phyloP scores from a whole-genome alignment of 2,888 invertebrate species.

The Hydriomena furcata region DNA sequence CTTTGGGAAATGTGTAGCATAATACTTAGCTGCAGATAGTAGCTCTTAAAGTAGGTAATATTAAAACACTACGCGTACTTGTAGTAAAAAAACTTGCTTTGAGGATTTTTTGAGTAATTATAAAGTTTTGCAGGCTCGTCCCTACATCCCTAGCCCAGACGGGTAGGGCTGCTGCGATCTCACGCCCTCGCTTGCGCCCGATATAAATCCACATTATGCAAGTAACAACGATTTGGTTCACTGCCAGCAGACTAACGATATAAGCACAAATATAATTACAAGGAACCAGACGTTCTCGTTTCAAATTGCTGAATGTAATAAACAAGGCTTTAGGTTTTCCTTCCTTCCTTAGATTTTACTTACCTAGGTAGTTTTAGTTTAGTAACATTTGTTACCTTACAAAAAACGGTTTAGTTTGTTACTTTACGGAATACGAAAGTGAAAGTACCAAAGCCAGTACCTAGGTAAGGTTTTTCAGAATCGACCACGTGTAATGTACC shows the following conservation, averaged over 20 bases:
- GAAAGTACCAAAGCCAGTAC: too few species aligned
- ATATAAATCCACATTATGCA: constrained; percentile 76
- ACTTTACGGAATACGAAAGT: too few species aligned
- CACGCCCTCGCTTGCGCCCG: constrained; percentile 40
- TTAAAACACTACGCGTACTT: too few species aligned
- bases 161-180: constrained; percentile 41
- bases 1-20: too few species aligned
- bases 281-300: constrained; percentile 11
- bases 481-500: too few species aligned
- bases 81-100: too few species aligned
- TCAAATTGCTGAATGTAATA: constrained; percentile 1
- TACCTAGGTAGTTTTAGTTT: background rate
- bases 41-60: too few species aligned
- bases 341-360: too few species aligned
- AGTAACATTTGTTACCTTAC: background rate
- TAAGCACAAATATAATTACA: constrained; percentile 16
- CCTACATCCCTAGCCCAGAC: constrained; percentile 18
- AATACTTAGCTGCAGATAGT: too few species aligned
- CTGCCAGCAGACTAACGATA: constrained; percentile 62
- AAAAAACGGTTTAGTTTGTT: too few species aligned
- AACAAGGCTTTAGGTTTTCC: background rate
- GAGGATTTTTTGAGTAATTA: too few species aligned
- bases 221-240: constrained; percentile 77
- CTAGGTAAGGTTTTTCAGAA: too few species aligned
- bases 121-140: background rate